Conservation (phyloP, 2,888 invertebrate genomes). For the Ornithoptera alexandrae region DNA sequence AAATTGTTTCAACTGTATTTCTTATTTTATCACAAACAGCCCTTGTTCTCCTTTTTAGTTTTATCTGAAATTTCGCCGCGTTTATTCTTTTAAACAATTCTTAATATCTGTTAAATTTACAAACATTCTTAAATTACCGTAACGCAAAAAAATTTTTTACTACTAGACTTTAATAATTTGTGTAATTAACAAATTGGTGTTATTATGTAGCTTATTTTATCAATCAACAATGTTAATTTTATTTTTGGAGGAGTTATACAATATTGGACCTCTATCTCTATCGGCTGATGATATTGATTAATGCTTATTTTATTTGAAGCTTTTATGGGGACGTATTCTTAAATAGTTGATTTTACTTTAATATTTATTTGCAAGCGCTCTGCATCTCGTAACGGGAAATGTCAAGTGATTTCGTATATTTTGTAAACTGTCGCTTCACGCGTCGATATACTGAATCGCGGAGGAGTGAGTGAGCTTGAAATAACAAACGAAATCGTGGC, state of each 20-base stretch:
- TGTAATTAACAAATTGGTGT: too few relatives aligned
- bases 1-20: conserved; percentile 38
- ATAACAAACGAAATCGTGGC: conserved; percentile 76
- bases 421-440: conserved; percentile 66
- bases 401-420: conserved; percentile 54
- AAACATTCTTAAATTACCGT: background rate
- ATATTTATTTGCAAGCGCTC: conserved; percentile 18
- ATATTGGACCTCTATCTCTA: too few relatives aligned
- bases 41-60: conserved; percentile 31
- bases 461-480: conserved; percentile 66
- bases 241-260: too few relatives aligned
- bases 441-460: conserved; percentile 70
- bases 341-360: background rate
- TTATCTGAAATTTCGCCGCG: conserved; percentile 6
- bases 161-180: too few relatives aligned
- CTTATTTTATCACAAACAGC: conserved; percentile 12
- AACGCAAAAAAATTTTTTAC: background rate
- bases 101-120: background rate
- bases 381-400: conserved; percentile 32
- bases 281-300: too few relatives aligned
- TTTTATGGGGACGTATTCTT: background rate
- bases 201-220: too few relatives aligned
- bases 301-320: too few relatives aligned
- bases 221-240: too few relatives aligned
- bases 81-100: background rate